A percentile compares a stretch with the other conserved stretches of the same genome.
Conservation (phyloP, 2,888 invertebrate genomes). For the Leptopilina myrica region DNA sequence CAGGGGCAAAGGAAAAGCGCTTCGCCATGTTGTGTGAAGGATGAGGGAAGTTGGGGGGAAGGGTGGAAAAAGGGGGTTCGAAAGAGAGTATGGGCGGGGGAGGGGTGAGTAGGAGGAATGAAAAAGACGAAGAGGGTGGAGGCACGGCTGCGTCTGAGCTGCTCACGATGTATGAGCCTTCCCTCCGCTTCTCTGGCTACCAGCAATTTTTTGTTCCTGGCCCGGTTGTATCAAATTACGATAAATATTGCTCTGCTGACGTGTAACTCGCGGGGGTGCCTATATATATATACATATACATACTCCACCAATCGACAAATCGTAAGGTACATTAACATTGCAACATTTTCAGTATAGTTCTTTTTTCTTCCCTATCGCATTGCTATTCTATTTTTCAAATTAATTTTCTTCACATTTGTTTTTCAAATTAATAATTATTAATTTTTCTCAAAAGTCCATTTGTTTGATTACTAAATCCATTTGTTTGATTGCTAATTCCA, state of each 20-base stretch:
- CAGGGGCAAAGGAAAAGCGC: constrained; percentile 29
- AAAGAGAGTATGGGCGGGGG: background rate
- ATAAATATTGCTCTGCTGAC: constrained; percentile 72
- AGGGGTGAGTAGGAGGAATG: constrained; percentile 44
- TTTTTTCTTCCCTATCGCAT: background rate
- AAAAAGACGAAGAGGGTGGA: constrained; percentile 52
- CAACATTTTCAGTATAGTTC: background rate
- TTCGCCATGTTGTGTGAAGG: background rate
- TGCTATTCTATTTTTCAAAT: background rate
- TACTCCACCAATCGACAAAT: constrained; percentile 12
- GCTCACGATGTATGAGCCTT: constrained; percentile 70
- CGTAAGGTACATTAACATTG: constrained; percentile 14
- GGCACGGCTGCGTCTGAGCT: constrained; percentile 73
- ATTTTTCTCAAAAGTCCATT: no score
- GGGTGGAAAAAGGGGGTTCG: background rate
- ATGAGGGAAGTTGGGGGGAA: background rate
- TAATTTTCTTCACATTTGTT: background rate
- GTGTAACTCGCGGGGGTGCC: constrained; percentile 62
- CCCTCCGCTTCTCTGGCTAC: constrained; percentile 52
- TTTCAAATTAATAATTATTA: no score
- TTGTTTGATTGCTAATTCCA: no score
- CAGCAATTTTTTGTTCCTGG: constrained; percentile 69
- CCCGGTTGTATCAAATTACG: constrained; percentile 73
- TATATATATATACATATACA: constrained; percentile 23
- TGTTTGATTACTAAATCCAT: no score